A percentile compares a stretch with the other conserved stretches of the same genome.
Conservation (phyloP, 1,140 invertebrate genomes). For the Hydropsyche tenuis region DNA sequence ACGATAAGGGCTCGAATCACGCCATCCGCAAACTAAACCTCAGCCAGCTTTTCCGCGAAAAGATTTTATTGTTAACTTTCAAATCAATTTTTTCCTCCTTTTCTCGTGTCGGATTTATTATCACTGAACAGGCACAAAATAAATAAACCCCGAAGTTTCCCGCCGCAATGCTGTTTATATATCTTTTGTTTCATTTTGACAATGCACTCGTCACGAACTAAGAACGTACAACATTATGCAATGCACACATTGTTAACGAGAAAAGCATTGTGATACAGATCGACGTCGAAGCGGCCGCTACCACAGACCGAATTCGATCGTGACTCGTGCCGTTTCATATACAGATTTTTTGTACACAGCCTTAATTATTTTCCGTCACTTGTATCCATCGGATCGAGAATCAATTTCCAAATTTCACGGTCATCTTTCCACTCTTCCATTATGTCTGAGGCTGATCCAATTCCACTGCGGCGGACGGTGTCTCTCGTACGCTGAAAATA, state of each 20-base stretch:
- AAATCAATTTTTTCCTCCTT: background rate
- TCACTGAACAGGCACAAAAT: too few relatives aligned
- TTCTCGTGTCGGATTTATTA: background rate
- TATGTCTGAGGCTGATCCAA: constrained; percentile 10
- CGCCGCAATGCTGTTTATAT: too few relatives aligned
- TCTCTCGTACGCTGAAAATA: background rate
- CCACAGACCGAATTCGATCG: background rate
- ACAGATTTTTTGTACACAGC: background rate
- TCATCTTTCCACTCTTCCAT: constrained; percentile 2
- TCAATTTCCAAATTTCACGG: constrained; percentile 26
- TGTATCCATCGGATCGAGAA: background rate
- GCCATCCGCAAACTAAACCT: constrained; percentile 12
- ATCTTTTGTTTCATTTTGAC: background rate
- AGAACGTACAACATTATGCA: background rate
- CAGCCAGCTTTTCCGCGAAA: background rate
- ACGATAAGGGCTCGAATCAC: constrained; percentile 32
- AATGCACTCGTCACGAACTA: background rate
- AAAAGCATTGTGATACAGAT: constrained; percentile 8
- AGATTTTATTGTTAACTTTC: background rate
- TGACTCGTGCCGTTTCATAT: background rate
- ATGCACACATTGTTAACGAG: background rate
- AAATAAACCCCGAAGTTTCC: too few relatives aligned
- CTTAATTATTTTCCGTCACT: constrained; percentile 4
- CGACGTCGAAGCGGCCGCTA: background rate
- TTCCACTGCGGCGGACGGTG: constrained; percentile 12